Base-by-base conservation (phyloP, 2,797 vertebrate species). In the Cuculus canorus region DNA sequence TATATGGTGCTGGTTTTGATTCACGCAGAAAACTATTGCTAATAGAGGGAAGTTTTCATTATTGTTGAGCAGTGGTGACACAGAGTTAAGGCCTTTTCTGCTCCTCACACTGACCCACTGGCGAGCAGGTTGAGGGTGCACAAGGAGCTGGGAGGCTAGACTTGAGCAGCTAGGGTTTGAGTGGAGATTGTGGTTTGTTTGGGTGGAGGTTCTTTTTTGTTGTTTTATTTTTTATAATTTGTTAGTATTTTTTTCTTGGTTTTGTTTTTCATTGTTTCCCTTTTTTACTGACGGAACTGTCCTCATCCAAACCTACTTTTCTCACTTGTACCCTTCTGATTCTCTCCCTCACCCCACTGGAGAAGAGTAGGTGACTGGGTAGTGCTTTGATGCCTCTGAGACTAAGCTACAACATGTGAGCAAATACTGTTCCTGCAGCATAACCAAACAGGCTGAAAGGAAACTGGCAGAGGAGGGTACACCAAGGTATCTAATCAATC, bases 111-210 rank as follows among this genome's bases (percentile, higher is more conserved):
- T 1, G 4, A 52, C 30, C 39, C 5, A 10, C 22, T 48, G 54
- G 18, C 1, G 1, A 18, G n/a, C 1, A 47, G n/a, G 28, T 47
- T 53, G 39, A 9, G 22, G 15, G 14, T 23, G n/a, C n/a, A n/a
- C n/a, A n/a, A n/a, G n/a, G n/a, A n/a, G n/a, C n/a, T n/a, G n/a
- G n/a, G n/a, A n/a, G n/a, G n/a, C n/a, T n/a, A n/a, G n/a, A n/a
- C n/a, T n/a, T 21, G 24, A 88, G 27, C 13, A 80, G 25, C 0
- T 25, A 22, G 2, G 11, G 22, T 77, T 77, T 47, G 48, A 4
- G 35, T 24, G 13, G 25, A 45, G 9, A 0, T 18, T 66, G 41
- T 56, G 17, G 7, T 83, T 72, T 32, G 6, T 37, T 30, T 19
- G 16, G 12, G 35, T 63, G 1, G 0, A 6, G n/a, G n/a, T n/a